phyloP scores from a whole-genome alignment of 1,140 invertebrate species.

The Lepidotrigona ventralis region DNA sequence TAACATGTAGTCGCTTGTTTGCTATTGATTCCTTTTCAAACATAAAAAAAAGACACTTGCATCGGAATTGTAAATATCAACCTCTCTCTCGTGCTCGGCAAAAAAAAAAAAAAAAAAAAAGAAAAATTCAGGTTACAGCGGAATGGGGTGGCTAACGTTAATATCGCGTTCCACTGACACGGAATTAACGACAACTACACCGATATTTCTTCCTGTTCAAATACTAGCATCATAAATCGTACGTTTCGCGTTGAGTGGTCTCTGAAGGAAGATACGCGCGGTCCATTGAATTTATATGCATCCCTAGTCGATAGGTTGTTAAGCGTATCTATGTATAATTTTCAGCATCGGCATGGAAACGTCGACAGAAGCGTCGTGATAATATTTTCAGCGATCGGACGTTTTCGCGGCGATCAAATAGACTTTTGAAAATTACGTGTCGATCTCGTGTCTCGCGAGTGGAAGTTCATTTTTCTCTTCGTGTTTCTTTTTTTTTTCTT shows the following conservation, averaged over 20 bases:
- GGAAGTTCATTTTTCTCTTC: conserved; percentile 6
- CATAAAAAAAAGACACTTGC: not conserved
- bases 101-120: no score
- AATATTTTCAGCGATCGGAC: not conserved
- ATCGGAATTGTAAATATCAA: conserved; percentile 24
- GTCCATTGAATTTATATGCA: conserved; percentile 40
- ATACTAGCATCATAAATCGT: conserved; percentile 41
- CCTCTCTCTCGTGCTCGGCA: not conserved
- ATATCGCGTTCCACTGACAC: conserved; percentile 5
- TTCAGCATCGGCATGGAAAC: no score
- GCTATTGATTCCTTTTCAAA: conserved; percentile 8
- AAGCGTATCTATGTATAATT: not conserved
- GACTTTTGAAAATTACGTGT: conserved; percentile 4
- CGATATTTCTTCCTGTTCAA: conserved; percentile 22
- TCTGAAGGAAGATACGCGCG: conserved; percentile 28
- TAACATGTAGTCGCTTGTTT: not conserved
- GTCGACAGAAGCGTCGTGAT: no score
- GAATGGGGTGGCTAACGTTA: not conserved
- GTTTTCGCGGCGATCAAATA: conserved; percentile 46
- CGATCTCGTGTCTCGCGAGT: conserved; percentile 17
- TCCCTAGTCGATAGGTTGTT: not conserved
- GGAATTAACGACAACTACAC: conserved; percentile 3
- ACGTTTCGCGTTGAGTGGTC: conserved; percentile 37
- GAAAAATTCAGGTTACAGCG: not conserved
- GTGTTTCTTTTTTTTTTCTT: no score